Evolutionary conservation across 23 tunicate genomes (phyloP).

Genomic region (Diplosoma virens): DNA sequence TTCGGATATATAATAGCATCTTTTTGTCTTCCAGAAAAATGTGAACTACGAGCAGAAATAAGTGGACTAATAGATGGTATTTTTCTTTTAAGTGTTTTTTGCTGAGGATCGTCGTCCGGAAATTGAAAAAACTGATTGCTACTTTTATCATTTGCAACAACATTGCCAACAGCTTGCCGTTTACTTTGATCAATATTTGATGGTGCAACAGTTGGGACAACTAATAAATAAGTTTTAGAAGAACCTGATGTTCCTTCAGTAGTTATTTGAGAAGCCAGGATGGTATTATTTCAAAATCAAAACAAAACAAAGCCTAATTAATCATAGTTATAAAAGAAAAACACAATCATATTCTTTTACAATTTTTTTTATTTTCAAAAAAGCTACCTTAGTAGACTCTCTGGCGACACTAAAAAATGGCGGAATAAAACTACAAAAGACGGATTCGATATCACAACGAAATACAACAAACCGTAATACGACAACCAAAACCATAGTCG

Average conservation of each 20-base stretch:
- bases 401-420: too few species aligned
- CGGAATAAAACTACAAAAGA: too few species aligned
- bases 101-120: constrained; percentile 72
- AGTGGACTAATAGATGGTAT: constrained; percentile 55
- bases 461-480: too few species aligned
- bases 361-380: too few species aligned
- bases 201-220: constrained; percentile 91
- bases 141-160: constrained; percentile 46
- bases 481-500: too few species aligned
- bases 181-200: constrained; percentile 88
- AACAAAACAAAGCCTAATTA: too few species aligned
- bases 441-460: too few species aligned
- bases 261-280: constrained; percentile 82
- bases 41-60: constrained; percentile 26
- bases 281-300: too few species aligned
- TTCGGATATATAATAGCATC: constrained; percentile 24
- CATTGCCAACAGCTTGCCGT: constrained; percentile 85
- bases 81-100: constrained; percentile 66
- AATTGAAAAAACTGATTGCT: constrained; percentile 52
- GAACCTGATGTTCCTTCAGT: constrained; percentile 53
- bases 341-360: too few species aligned
- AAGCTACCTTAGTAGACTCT: too few species aligned
- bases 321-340: too few species aligned
- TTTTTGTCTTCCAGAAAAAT: constrained; percentile 22
- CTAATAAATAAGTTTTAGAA: constrained; percentile 75